Percentiles rank a stretch among this genome's conserved stretches.
Conservation (phyloP, 2,797 vertebrate species). For the Neosilurus hyrtlii region DNA sequence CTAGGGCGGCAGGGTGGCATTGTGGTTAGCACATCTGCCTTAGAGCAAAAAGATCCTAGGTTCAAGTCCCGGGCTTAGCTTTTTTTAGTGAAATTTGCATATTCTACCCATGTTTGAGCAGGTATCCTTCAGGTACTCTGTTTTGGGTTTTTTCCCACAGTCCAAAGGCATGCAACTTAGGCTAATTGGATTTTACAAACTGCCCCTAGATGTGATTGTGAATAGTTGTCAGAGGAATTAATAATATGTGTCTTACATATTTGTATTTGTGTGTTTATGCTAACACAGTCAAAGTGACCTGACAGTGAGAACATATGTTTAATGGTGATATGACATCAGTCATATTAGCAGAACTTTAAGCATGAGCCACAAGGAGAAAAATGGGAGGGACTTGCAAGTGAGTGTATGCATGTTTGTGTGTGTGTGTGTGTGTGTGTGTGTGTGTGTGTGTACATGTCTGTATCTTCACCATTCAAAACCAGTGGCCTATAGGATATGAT, state of each 20-base stretch:
- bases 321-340: constrained; percentile 39
- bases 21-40: too few species aligned
- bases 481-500: not conserved
- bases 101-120: too few species aligned
- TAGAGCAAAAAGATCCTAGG: too few species aligned
- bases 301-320: constrained; percentile 18
- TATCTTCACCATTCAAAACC: not conserved
- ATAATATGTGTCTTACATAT: not conserved
- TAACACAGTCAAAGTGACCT: constrained; percentile 38
- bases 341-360: constrained; percentile 29
- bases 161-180: too few species aligned
- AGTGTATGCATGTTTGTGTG: constrained; percentile 1
- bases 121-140: too few species aligned
- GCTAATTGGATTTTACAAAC: too few species aligned
- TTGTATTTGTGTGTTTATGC: not conserved
- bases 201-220: too few species aligned
- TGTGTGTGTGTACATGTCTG: not conserved
- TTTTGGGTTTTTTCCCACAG: too few species aligned
- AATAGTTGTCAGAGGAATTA: not conserved
- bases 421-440: constrained; percentile 17
- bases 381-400: constrained; percentile 18
- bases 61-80: too few species aligned
- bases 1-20: too few species aligned
- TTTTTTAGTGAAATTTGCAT: too few species aligned
- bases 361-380: constrained; percentile 41